Percentiles rank a stretch among this genome's conserved stretches.
Conservation (phyloP, 1,140 invertebrate species). For the Drosophila malerkotliana region DNA sequence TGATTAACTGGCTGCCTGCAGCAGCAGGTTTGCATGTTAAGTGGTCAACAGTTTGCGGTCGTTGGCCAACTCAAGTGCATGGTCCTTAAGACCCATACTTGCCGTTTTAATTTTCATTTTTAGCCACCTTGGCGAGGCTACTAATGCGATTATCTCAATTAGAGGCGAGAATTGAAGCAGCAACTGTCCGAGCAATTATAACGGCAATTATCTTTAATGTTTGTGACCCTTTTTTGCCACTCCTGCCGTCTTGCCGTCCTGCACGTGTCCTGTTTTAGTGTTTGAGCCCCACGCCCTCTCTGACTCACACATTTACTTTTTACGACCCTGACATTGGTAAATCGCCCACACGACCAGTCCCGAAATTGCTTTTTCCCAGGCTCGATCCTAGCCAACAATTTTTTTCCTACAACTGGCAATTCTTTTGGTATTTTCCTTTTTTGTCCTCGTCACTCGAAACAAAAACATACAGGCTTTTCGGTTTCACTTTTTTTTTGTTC, state of each 20-base stretch:
- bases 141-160: conserved; percentile 73
- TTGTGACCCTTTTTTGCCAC: conserved; percentile 56
- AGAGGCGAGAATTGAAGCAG: conserved; percentile 44
- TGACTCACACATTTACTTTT: conserved; percentile 28
- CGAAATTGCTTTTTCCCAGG: conserved; percentile 41
- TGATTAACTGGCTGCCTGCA: conserved; percentile 41
- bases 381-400: conserved; percentile 27
- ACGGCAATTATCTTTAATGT: conserved; percentile 75
- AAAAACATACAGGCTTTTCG: conserved; percentile 19
- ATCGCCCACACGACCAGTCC: conserved; percentile 52
- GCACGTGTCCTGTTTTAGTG: conserved; percentile 52
- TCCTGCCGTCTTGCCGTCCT: conserved; percentile 39
- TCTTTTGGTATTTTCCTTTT: conserved; percentile 17
- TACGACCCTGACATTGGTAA: conserved; percentile 48
- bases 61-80: conserved; percentile 32
- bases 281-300: background rate
- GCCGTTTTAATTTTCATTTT: conserved; percentile 2
- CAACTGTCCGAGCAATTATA: conserved; percentile 61
- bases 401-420: conserved; percentile 31
- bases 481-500: conserved; percentile 19
- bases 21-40: conserved; percentile 52
- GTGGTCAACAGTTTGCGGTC: conserved; percentile 59
- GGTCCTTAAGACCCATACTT: conserved; percentile 24
- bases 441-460: conserved; percentile 19
- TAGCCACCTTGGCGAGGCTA: conserved; percentile 6